These are phyloP conservation scores for Mamestra configurata DNA, from an alignment of 1,140 invertebrate species.

Conservation along the genomic window DNA sequence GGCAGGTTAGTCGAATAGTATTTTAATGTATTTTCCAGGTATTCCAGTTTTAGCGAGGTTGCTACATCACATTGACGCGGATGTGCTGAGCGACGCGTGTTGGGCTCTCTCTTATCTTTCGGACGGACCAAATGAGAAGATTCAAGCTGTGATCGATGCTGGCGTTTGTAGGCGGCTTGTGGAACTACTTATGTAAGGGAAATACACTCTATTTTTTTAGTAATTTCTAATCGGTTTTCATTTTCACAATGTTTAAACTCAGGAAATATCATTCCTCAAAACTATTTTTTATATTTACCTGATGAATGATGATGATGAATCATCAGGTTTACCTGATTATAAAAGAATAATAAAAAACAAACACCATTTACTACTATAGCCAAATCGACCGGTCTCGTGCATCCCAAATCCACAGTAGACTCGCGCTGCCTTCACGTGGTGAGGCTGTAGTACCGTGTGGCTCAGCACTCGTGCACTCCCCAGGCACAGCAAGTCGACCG, in stretches of 20 bases:
- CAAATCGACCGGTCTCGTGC: too few species aligned
- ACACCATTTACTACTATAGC: too few species aligned
- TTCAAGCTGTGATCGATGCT: slow-evolving; percentile 98
- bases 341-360: too few species aligned
- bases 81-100: slow-evolving; percentile 98
- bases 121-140: slow-evolving; percentile 99
- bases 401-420: too few species aligned
- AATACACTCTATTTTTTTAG: neutral
- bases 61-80: slow-evolving; percentile 96
- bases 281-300: too few species aligned
- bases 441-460: too few species aligned
- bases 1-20: neutral
- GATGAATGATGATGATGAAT: too few species aligned
- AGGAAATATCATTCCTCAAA: too few species aligned
- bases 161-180: slow-evolving; percentile 98
- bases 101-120: slow-evolving; percentile 98
- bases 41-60: slow-evolving; percentile 96
- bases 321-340: too few species aligned
- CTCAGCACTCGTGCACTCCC: too few species aligned
- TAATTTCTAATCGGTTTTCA: neutral
- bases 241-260: too few species aligned
- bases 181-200: slow-evolving; percentile 95
- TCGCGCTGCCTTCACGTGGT: too few species aligned
- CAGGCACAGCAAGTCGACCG: slow-evolving; percentile 96
- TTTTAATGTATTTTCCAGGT: slow-evolving; percentile 86